Base-by-base conservation (phyloP, 1,140 invertebrate species). In the Campodea augens region DNA sequence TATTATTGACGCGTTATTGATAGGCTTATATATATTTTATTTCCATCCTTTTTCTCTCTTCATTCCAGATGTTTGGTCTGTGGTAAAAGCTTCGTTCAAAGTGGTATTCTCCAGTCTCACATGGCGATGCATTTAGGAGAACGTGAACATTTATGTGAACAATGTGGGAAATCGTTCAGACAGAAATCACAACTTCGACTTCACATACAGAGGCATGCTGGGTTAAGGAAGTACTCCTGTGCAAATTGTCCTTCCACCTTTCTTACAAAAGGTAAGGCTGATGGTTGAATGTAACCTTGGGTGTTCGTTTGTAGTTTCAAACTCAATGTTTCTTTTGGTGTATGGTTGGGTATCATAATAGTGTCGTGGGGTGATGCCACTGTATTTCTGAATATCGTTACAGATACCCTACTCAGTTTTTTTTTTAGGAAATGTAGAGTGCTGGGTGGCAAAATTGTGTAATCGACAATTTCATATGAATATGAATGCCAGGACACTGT, bases 161-260 rank as follows among this genome's bases (percentile, higher is more conserved):
- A 57, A 13, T 68, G 66, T 55, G 65, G 65, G 2, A 64, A 64
- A 49, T 51, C 61, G 1, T 68, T 68, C 46, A 51, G 60, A 20
- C 64, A 65, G 46, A 64, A 62, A 49, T 60, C 59, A 36, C 64
- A 68, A 43, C 51, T 68, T 10, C 45, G 55, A 1, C 42, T 60
- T 4, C 66, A 68, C 47, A 53, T 56, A 40, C 56, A 58, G 41
- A 48, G 63, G 18, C 65, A 68, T 52, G 53, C 55, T 7, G 57
- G 61, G 5, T 48, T 61, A 15, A 51, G 56, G 23, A 51, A 55
- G 38, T 64, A 54, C 46, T 46, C 54, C 0, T 68, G 66, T 51
- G 22, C 49, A 5, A 47, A 52, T 21, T 68, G 66, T 53, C 43
- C 54, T 3, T 53, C 54, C 22, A 49, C 50, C 4, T 67, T 66